These are phyloP conservation scores for Creontiades dilutus DNA, from an alignment of 2,888 invertebrate species.

Conservation along the genomic window DNA sequence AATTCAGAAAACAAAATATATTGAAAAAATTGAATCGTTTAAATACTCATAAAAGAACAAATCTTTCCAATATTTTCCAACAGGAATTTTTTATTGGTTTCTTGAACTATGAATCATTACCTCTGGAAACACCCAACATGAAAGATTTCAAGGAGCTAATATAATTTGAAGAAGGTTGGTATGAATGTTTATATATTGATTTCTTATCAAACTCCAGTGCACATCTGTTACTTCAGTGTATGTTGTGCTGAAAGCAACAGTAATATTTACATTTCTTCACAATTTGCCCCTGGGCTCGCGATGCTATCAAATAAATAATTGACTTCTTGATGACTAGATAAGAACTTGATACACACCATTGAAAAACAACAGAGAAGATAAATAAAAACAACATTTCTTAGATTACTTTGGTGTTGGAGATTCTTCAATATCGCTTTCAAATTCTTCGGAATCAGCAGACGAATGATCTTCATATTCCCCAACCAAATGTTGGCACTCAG, in stretches of 20 bases:
- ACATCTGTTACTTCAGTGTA: neutral
- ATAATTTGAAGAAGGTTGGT: no score
- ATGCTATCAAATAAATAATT: neutral
- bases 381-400: neutral
- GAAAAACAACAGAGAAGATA: neutral
- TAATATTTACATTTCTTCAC: neutral
- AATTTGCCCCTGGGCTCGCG: neutral
- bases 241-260: neutral
- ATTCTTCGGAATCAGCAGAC: slow-evolving; percentile 54
- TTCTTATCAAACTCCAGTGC: no score
- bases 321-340: slow-evolving; percentile 43
- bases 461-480: slow-evolving; percentile 16
- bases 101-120: no score
- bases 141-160: no score
- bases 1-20: no score
- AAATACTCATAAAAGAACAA: no score
- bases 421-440: slow-evolving; percentile 66
- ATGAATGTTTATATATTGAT: no score
- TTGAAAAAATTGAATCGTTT: no score
- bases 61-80: no score
- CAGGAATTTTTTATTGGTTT: no score
- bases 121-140: no score
- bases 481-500: neutral
- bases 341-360: neutral
- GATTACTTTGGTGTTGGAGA: slow-evolving; percentile 42